Conservation (phyloP, 2,113 vertebrate genomes). For the Lophura nycthemera region DNA sequence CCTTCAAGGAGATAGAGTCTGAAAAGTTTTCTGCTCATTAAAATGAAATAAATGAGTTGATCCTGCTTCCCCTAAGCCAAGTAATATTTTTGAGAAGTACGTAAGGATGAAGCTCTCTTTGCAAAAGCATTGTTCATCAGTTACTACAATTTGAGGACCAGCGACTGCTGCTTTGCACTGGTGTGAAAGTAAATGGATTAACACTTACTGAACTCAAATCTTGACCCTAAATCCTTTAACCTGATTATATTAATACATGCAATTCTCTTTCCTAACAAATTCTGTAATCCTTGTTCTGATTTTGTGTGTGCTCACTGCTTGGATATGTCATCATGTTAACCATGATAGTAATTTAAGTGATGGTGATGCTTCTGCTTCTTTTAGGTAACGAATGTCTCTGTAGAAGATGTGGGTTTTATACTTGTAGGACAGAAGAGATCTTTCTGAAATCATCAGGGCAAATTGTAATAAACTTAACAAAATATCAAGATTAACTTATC, state of each 20-base stretch:
- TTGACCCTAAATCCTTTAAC: slow-evolving; percentile 5
- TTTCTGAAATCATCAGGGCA: background rate
- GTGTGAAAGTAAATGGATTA: slow-evolving; percentile 18
- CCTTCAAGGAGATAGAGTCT: background rate
- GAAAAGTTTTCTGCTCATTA: background rate
- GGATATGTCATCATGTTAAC: background rate
- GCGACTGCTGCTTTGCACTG: background rate
- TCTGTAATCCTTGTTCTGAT: background rate
- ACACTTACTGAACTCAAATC: background rate
- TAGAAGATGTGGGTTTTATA: background rate
- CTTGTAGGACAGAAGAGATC: background rate
- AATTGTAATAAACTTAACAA: background rate
- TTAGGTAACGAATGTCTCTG: background rate
- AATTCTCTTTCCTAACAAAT: background rate
- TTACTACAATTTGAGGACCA: background rate
- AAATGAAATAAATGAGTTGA: background rate
- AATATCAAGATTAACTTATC: background rate
- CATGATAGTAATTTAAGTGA: background rate
- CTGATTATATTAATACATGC: background rate
- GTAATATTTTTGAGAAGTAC: background rate
- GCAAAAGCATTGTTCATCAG: background rate
- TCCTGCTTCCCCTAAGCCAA: background rate
- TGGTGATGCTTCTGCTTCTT: background rate
- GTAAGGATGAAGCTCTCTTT: background rate
- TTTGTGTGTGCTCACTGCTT: background rate